Evolutionary conservation across 1,140 invertebrate genomes (phyloP).

Genomic region (Drosophila parvula): DNA sequence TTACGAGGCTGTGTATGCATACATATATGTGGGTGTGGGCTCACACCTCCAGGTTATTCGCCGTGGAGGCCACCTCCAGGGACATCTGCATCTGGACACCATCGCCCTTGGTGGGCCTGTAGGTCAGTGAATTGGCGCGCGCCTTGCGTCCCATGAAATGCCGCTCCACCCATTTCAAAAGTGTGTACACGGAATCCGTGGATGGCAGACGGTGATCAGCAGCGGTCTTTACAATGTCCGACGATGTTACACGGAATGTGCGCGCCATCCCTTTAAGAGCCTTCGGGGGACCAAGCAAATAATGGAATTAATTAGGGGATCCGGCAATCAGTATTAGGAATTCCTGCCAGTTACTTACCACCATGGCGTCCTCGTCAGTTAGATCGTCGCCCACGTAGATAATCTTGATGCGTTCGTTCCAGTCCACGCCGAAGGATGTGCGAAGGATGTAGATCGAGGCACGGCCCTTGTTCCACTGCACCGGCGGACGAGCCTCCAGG

Average conservation of each 20-base stretch:
- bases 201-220: conserved; percentile 93
- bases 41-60: conserved; percentile 75
- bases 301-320: background rate
- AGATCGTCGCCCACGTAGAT: conserved; percentile 96
- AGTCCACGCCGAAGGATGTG: conserved; percentile 95
- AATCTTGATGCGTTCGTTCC: conserved; percentile 95
- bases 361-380: conserved; percentile 96
- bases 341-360: conserved; percentile 85
- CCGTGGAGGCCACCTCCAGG: conserved; percentile 84
- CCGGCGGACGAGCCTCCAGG: conserved; percentile 94
- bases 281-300: conserved; percentile 78
- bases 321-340: background rate
- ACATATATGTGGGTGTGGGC: conserved; percentile 2
- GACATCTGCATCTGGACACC: conserved; percentile 91
- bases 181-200: conserved; percentile 93
- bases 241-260: conserved; percentile 94
- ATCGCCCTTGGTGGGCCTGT: conserved; percentile 86
- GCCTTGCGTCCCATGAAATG: conserved; percentile 91
- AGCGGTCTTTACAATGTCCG: conserved; percentile 92
- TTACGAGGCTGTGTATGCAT: conserved; percentile 31
- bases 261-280: conserved; percentile 95
- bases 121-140: conserved; percentile 86
- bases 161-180: conserved; percentile 95
- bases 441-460: conserved; percentile 95
- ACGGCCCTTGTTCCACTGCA: conserved; percentile 95